Base-by-base conservation (phyloP, 2,797 vertebrate species). In the Phataginus tricuspis region DNA sequence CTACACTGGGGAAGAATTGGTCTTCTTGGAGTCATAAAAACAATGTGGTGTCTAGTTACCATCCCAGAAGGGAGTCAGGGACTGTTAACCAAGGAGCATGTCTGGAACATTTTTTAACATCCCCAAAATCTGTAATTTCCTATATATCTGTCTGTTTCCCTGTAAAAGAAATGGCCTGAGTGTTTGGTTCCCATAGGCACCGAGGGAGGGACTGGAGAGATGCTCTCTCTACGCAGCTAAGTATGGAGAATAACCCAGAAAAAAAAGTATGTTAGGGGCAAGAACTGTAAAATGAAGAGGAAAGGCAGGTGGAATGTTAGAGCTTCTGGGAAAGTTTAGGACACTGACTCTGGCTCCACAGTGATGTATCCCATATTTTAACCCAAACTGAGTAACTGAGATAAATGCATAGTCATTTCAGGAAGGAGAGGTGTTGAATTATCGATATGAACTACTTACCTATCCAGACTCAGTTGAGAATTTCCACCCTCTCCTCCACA, bases 21-120 rank as follows among this genome's bases (percentile, higher is more conserved):
- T 91, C 90, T 94, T 95, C 31, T 86, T 95, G 85, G 90, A 95
- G 59, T 19, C n/a, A 79, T 79, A 83, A 78, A 92, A 92, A 61
- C 72, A 82, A 34, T 88, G 34, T 31, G 66, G 53, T 83, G 12
- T 74, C 64, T 87, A n/a, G 59, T 95, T 96, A 71, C 45, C 31
- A 45, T 49, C 59, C 53, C 82, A 84, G 57, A 92, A 89, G 53
- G 53, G 64, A 94, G 5, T 89, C 78, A 82, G 37, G 75, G 42
- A 63, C 27, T 94, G 39, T 86, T 96, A 95, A 84, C 15, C 34
- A 95, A 95, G 29, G 23, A 84, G 4, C 37, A 57, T 72, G 66
- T 63, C 77, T 95, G 66, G 27, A 95, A 93, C 63, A 75, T 34
- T 94, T 96, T 92, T 94, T 51, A 96, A 87, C 45, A 92, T 74